phyloP scores from a whole-genome alignment of 2,888 invertebrate genomes.

The Anoplius nigerrimus region DNA sequence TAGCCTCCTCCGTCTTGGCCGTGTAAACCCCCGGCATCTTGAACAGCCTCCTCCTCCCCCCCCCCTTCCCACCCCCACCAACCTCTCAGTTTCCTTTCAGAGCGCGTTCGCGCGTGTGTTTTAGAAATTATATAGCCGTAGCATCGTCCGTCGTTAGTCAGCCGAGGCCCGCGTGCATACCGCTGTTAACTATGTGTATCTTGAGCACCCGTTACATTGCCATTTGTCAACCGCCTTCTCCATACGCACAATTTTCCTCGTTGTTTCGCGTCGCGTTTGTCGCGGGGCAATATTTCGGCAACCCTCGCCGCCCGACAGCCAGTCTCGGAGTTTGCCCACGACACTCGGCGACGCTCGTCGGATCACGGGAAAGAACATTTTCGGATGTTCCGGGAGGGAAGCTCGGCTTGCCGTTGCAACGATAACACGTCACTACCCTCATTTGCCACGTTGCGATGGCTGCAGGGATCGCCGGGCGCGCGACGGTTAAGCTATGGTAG shows the following conservation, averaged over 20 bases:
- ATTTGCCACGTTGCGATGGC: too few species aligned
- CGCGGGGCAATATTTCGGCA: too few species aligned
- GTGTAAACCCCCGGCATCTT: neutral
- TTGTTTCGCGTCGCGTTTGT: conserved; percentile 20
- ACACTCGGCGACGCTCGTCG: neutral
- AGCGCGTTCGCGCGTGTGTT: conserved; percentile 41
- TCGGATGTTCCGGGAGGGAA: too few species aligned
- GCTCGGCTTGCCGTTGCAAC: too few species aligned
- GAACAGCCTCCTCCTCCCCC: neutral
- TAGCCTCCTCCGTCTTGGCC: neutral
- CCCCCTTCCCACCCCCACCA: neutral
- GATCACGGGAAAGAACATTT: neutral
- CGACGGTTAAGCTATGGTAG: too few species aligned
- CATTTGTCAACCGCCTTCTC: conserved; percentile 56
- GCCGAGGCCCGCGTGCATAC: conserved; percentile 50
- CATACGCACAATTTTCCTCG: conserved; percentile 52
- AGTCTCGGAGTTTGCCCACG: neutral
- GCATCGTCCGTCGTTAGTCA: conserved; percentile 63
- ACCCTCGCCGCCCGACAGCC: neutral
- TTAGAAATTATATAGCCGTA: conserved; percentile 60
- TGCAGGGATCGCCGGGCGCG: too few species aligned
- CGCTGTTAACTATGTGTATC: conserved; percentile 66
- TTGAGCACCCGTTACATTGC: conserved; percentile 61
- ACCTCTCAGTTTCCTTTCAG: conserved; percentile 13
- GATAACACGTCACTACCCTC: too few species aligned